Evolutionary conservation across 1,140 invertebrate genomes (phyloP).

Genomic region (Eufriesea mexicana): DNA sequence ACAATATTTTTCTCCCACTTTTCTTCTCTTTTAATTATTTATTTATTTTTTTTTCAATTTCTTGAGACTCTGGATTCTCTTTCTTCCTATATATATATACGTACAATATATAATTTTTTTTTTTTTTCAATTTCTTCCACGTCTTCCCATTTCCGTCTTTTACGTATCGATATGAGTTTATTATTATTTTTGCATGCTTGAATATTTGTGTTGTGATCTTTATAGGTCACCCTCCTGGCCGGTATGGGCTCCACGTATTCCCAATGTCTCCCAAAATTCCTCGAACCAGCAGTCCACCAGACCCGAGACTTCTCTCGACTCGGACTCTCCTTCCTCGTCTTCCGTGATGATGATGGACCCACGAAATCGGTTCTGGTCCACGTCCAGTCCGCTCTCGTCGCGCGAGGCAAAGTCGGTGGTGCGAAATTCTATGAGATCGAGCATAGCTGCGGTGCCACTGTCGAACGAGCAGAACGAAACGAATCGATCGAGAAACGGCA

Average conservation of each 20-base stretch:
- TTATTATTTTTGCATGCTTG: constrained; percentile 79
- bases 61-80: constrained; percentile 56
- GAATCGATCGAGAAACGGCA: constrained; percentile 34
- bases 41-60: neutral
- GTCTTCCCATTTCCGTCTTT: constrained; percentile 42
- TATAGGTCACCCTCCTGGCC: constrained; percentile 85
- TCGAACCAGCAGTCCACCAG: constrained; percentile 58
- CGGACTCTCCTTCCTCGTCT: constrained; percentile 58
- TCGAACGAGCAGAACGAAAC: neutral
- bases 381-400: constrained; percentile 63
- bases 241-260: constrained; percentile 82
- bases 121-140: constrained; percentile 18
- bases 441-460: constrained; percentile 18
- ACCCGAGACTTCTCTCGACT: constrained; percentile 48
- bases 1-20: constrained; percentile 18
- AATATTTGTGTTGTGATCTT: constrained; percentile 80
- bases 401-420: constrained; percentile 23
- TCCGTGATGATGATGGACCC: constrained; percentile 67
- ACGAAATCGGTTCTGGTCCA: constrained; percentile 73
- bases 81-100: neutral
- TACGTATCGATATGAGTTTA: constrained; percentile 63
- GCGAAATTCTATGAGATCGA: constrained; percentile 34
- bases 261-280: constrained; percentile 75
- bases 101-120: neutral
- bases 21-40: constrained; percentile 1